phyloP scores from a whole-genome alignment of 2,888 invertebrate genomes.

The Pheosia gnoma region DNA sequence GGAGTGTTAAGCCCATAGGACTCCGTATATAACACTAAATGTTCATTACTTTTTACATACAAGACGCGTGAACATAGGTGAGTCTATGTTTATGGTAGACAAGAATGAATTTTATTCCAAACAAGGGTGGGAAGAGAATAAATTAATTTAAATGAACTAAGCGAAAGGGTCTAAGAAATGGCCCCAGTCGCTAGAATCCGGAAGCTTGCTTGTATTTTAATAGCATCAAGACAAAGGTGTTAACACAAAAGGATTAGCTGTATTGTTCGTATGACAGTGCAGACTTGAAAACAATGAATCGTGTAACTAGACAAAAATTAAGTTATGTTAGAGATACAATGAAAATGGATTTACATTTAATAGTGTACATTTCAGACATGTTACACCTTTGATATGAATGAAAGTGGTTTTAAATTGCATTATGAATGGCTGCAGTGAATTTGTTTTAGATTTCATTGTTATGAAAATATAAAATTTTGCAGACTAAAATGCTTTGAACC shows the following conservation, averaged over 20 bases:
- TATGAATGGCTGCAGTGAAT: too few relatives aligned
- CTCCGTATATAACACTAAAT: background rate
- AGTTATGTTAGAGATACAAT: conserved; percentile 22
- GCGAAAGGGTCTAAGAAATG: conserved; percentile 74
- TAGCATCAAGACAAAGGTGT: conserved; percentile 71
- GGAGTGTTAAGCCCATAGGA: background rate
- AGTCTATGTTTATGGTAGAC: conserved; percentile 45
- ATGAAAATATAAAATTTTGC: too few relatives aligned
- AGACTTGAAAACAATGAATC: conserved; percentile 48
- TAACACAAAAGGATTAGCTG: conserved; percentile 68
- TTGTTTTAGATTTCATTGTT: too few relatives aligned
- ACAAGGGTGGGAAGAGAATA: conserved; percentile 65
- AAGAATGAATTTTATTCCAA: conserved; percentile 58
- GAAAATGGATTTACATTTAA: conserved; percentile 19
- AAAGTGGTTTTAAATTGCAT: background rate
- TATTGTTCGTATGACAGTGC: conserved; percentile 56
- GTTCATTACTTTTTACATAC: conserved; percentile 10
- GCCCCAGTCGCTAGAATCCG: conserved; percentile 64
- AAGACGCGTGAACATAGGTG: conserved; percentile 33
- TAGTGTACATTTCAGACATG: background rate
- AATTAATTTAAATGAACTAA: conserved; percentile 80
- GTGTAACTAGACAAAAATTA: conserved; percentile 40
- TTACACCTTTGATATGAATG: background rate
- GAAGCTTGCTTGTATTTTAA: conserved; percentile 71
- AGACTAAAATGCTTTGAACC: too few relatives aligned